Percentiles rank a stretch among this genome's conserved stretches.
phyloP scores from a whole-genome alignment of 2,888 invertebrate species.

The Eupithecia exiguata region DNA sequence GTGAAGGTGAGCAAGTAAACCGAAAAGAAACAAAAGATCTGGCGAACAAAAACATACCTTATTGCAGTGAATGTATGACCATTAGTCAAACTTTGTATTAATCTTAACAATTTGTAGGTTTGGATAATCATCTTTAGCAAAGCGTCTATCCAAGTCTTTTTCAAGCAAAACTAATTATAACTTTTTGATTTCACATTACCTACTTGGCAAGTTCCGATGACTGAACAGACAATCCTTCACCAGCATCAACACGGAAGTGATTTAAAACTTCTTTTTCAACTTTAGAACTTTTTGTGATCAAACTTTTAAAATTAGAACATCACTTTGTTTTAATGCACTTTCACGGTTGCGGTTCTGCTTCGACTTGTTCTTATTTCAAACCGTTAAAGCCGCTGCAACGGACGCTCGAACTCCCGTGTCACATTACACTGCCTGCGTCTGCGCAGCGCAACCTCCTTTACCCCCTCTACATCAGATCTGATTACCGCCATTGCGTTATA shows the following conservation, averaged over 20 bases:
- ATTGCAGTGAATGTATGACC: not conserved
- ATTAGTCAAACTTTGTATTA: not conserved
- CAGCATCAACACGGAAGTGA: constrained; percentile 37
- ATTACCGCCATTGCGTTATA: constrained; percentile 7
- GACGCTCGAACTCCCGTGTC: constrained; percentile 27
- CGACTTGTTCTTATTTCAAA: constrained; percentile 59
- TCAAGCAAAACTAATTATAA: constrained; percentile 17
- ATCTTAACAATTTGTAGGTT: not conserved
- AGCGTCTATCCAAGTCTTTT: not conserved
- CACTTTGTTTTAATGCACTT: constrained; percentile 58
- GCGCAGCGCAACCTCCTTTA: constrained; percentile 61
- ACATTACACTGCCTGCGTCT: constrained; percentile 57
- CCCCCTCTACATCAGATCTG: constrained; percentile 56
- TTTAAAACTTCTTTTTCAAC: not conserved
- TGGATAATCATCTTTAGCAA: not conserved
- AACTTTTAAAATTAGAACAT: constrained; percentile 39
- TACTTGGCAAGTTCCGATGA: constrained; percentile 41
- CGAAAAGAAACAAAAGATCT: not conserved
- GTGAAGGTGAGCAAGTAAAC: constrained; percentile 3
- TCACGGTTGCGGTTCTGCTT: constrained; percentile 72
- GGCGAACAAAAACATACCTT: not conserved
- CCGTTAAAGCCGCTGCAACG: constrained; percentile 62
- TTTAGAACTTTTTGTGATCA: constrained; percentile 10
- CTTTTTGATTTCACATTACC: constrained; percentile 38
- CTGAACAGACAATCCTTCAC: constrained; percentile 31